Evolutionary conservation across 2,797 vertebrate genomes (phyloP).

Genomic region (Hoplostethus atlanticus): DNA sequence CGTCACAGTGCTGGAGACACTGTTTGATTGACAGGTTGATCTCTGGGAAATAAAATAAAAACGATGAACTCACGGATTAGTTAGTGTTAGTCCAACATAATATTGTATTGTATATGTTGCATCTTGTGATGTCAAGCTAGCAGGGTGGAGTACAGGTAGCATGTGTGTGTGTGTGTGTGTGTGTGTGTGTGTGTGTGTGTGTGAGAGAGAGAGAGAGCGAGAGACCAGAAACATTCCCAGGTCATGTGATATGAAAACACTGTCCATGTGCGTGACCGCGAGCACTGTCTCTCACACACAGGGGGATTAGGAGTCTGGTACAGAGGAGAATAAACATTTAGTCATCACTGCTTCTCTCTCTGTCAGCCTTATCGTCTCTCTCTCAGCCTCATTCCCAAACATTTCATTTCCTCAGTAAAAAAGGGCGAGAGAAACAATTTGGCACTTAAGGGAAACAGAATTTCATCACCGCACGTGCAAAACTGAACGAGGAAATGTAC

Average conservation of each 20-base stretch:
- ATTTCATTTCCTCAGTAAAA: conserved; percentile 28
- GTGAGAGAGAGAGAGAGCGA: conserved; percentile 1
- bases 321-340: conserved; percentile 52
- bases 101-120: no score
- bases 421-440: conserved; percentile 2
- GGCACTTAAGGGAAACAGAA: conserved; percentile 36
- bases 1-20: no score
- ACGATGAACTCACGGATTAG: no score
- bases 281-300: conserved; percentile 53
- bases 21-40: no score
- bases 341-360: conserved; percentile 22
- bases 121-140: background rate
- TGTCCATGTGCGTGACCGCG: conserved; percentile 65
- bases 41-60: no score
- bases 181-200: conserved; percentile 18
- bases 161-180: conserved; percentile 1
- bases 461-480: conserved; percentile 15
- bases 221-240: conserved; percentile 63
- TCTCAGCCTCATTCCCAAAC: conserved; percentile 31
- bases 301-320: conserved; percentile 57
- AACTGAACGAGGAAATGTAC: conserved; percentile 44
- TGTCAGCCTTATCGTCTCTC: background rate
- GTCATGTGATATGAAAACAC: conserved; percentile 72
- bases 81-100: no score
- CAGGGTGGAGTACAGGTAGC: conserved; percentile 24